These are phyloP conservation scores for Ctenopoma kingsleyae DNA, from an alignment of 2,797 vertebrate species.

Conservation along the genomic window DNA sequence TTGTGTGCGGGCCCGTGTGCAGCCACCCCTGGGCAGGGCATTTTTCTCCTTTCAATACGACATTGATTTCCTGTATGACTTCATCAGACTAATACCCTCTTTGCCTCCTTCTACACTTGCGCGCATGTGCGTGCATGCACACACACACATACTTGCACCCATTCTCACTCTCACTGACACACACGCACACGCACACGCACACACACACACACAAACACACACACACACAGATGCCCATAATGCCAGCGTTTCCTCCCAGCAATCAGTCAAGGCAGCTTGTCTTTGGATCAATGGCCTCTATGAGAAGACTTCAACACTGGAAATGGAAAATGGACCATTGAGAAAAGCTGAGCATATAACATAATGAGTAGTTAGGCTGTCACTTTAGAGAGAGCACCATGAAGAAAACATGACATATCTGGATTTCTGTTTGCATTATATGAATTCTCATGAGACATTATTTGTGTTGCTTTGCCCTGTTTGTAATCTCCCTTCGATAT, in stretches of 20 bases:
- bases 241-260: conserved; percentile 80
- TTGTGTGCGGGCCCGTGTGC: conserved; percentile 76
- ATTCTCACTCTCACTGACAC: conserved; percentile 6
- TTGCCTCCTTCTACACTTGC: conserved; percentile 86
- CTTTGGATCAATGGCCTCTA: conserved; percentile 77
- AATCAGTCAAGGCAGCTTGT: conserved; percentile 77
- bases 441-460: conserved; percentile 40
- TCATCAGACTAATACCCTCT: conserved; percentile 95
- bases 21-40: conserved; percentile 83
- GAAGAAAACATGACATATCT: conserved; percentile 51
- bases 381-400: conserved; percentile 40
- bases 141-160: conserved; percentile 41
- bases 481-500: conserved; percentile 52
- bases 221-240: conserved; percentile 80
- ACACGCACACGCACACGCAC: conserved; percentile 42
- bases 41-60: conserved; percentile 91
- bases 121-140: too few relatives aligned
- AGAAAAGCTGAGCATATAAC: conserved; percentile 67
- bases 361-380: conserved; percentile 66
- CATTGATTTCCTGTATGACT: conserved; percentile 98
- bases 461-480: conserved; percentile 40
- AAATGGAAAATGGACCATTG: conserved; percentile 69
- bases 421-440: conserved; percentile 54
- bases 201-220: conserved; percentile 48
- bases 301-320: conserved; percentile 70